A percentile compares a stretch with the other conserved stretches of the same genome.
phyloP scores from a whole-genome alignment of 2,113 vertebrate species.

The Himantopus leucocephalus region DNA sequence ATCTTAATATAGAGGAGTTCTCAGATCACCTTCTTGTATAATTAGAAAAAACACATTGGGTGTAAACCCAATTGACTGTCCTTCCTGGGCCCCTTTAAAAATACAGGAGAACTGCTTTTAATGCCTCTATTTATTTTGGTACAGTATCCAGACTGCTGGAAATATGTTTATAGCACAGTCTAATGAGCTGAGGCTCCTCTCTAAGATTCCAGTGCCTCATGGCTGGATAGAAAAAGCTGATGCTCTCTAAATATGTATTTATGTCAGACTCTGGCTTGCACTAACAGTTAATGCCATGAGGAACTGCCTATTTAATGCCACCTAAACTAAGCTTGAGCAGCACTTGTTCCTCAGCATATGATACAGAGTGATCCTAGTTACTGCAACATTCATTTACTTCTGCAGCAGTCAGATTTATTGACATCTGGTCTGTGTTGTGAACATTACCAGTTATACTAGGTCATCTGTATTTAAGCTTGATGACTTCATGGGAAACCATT shows the following conservation, averaged over 20 bases:
- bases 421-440: neutral
- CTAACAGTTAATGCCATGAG: neutral
- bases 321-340: neutral
- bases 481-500: neutral
- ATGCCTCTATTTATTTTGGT: constrained; percentile 57
- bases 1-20: neutral
- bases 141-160: constrained; percentile 32
- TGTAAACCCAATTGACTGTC: neutral
- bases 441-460: neutral
- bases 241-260: neutral
- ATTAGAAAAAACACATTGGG: neutral
- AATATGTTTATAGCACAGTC: constrained; percentile 26
- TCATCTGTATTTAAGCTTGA: constrained; percentile 4
- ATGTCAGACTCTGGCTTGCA: neutral
- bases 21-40: neutral
- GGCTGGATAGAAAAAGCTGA: neutral
- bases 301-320: neutral
- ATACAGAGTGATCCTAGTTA: neutral
- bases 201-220: constrained; percentile 22
- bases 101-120: constrained; percentile 19
- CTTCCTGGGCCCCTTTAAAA: constrained; percentile 29
- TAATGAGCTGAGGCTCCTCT: constrained; percentile 36
- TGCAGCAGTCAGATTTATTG: neutral
- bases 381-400: neutral
- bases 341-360: neutral